These are phyloP conservation scores for Apoda limacodes DNA, from an alignment of 2,888 invertebrate species.

Conservation along the genomic window DNA sequence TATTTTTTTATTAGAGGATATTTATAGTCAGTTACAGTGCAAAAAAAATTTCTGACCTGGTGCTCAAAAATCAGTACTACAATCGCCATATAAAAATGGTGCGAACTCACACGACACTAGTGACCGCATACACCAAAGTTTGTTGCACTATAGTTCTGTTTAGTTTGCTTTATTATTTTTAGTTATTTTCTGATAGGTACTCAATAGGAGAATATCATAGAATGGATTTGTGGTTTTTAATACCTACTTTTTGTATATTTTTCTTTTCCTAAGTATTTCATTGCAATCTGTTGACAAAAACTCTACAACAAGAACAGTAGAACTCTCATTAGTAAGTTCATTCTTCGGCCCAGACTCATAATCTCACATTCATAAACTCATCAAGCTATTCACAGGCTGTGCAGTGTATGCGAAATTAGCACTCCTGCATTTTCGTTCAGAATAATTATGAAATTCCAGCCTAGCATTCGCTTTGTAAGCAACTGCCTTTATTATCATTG, in stretches of 20 bases:
- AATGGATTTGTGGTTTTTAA: no score
- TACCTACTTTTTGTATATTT: no score
- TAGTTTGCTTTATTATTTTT: conserved; percentile 13
- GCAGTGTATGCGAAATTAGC: conserved; percentile 53
- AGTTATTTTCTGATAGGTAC: conserved; percentile 24
- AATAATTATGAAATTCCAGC: conserved; percentile 57
- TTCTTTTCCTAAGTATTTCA: no score
- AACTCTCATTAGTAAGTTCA: no score
- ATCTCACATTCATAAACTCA: conserved; percentile 30
- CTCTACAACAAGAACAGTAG: no score
- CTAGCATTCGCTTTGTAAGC: conserved; percentile 46
- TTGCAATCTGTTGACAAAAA: no score
- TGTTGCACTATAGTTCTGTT: conserved; percentile 16
- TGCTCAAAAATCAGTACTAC: conserved; percentile 23
- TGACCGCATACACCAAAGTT: conserved; percentile 26
- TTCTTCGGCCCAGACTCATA: no score
- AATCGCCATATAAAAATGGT: no score
- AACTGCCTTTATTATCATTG: conserved; percentile 43
- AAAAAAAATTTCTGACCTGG: conserved; percentile 29
- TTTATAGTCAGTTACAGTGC: no score
- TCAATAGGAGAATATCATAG: conserved; percentile 28
- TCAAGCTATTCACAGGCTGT: conserved; percentile 34
- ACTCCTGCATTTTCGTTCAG: conserved; percentile 53
- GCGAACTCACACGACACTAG: conserved; percentile 26
- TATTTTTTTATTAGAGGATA: no score